These are phyloP conservation scores for Rhinichthys osculus DNA, from an alignment of 2,797 vertebrate genomes.

Conservation along the genomic window DNA sequence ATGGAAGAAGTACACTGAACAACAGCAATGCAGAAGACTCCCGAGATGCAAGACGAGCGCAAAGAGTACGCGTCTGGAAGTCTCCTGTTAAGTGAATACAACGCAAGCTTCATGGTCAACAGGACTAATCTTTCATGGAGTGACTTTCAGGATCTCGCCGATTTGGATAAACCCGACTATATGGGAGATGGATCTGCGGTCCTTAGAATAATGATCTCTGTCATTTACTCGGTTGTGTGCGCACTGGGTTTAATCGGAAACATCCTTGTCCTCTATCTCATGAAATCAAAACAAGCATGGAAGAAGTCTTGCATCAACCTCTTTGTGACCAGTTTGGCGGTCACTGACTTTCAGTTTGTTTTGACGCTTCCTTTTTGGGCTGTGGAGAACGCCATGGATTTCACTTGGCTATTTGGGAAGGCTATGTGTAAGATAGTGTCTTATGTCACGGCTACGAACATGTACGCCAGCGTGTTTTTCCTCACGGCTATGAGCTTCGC, in stretches of 20 bases:
- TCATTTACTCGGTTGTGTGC: conserved; percentile 91
- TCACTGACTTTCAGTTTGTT: conserved; percentile 96
- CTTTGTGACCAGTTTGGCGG: conserved; percentile 91
- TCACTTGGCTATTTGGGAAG: conserved; percentile 92
- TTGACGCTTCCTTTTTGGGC: conserved; percentile 96
- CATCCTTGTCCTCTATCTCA: conserved; percentile 90
- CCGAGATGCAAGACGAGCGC: conserved; percentile 72
- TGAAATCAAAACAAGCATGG: conserved; percentile 91
- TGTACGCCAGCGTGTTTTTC: conserved; percentile 98
- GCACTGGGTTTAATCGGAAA: conserved; percentile 92
- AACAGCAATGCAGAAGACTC: conserved; percentile 53
- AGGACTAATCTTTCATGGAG: conserved; percentile 67
- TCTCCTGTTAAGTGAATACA: conserved; percentile 63
- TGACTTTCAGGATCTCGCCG: conserved; percentile 57
- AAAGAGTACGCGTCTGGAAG: conserved; percentile 60
- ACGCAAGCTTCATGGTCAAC: conserved; percentile 68
- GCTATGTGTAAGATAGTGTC: conserved; percentile 96
- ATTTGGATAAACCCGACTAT: conserved; percentile 62
- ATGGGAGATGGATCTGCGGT: conserved; percentile 77
- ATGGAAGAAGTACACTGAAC: conserved; percentile 70
- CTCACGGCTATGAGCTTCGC: conserved; percentile 95
- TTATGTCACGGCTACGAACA: conserved; percentile 92
- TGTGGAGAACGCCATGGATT: conserved; percentile 93
- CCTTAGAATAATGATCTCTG: conserved; percentile 86
- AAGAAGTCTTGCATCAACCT: conserved; percentile 93